Evolutionary conservation across 2,113 vertebrate genomes (phyloP).

Genomic region (Pseudorasbora parva): DNA sequence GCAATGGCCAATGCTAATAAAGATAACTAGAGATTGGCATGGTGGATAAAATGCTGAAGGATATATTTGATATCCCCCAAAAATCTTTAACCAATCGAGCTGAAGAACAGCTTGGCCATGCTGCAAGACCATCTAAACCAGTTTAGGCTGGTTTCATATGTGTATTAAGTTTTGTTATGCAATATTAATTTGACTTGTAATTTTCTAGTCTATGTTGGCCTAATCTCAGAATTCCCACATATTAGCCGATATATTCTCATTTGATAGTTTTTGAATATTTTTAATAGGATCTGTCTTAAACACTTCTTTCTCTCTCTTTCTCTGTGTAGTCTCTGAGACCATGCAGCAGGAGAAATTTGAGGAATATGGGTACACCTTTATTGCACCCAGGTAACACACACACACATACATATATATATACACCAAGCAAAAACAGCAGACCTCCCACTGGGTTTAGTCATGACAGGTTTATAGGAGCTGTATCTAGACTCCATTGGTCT

Average conservation of each 20-base stretch:
- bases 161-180: not conserved
- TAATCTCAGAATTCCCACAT: slow-evolving; percentile 7
- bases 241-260: not conserved
- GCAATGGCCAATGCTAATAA: not conserved
- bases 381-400: slow-evolving; percentile 90
- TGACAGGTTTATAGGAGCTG: slow-evolving; percentile 49
- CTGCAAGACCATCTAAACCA: not conserved
- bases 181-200: not conserved
- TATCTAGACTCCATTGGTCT: slow-evolving; percentile 42
- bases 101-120: not conserved
- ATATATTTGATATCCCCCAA: not conserved
- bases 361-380: slow-evolving; percentile 87
- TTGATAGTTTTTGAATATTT: slow-evolving; percentile 4
- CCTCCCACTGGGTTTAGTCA: slow-evolving; percentile 27
- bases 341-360: slow-evolving; percentile 87
- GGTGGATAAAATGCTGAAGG: not conserved
- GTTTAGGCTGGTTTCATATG: not conserved
- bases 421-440: slow-evolving; percentile 10
- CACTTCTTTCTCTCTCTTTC: slow-evolving; percentile 3
- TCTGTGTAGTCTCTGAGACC: slow-evolving; percentile 83
- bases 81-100: not conserved
- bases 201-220: not conserved
- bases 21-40: not conserved
- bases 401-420: slow-evolving; percentile 2
- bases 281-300: not conserved